Percentiles rank a stretch among this genome's conserved stretches.
phyloP scores from a whole-genome alignment of 2,797 vertebrate species.

The Poeciliopsis gracilis region DNA sequence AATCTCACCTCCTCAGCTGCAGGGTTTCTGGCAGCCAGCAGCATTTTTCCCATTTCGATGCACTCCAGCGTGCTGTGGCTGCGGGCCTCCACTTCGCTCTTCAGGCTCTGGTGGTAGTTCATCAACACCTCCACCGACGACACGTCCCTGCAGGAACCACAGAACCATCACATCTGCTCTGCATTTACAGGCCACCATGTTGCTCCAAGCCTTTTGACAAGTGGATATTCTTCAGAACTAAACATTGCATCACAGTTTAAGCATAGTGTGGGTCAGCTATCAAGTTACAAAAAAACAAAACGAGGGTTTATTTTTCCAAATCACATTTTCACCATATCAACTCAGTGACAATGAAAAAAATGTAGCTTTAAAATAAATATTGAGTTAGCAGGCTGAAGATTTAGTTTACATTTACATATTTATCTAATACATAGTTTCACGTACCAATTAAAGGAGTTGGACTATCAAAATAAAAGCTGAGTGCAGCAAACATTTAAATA shows the following conservation, averaged over 20 bases:
- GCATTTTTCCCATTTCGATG: constrained; percentile 90
- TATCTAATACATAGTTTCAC: too few species aligned
- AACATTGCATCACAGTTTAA: background rate
- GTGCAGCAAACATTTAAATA: too few species aligned
- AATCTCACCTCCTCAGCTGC: constrained; percentile 87
- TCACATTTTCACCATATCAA: too few species aligned
- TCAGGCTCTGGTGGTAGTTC: constrained; percentile 94
- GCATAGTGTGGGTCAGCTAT: too few species aligned
- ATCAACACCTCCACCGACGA: constrained; percentile 95
- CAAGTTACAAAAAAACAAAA: too few species aligned
- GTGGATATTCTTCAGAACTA: background rate
- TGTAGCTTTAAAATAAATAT: too few species aligned
- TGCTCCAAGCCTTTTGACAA: background rate
- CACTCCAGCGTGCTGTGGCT: constrained; percentile 84
- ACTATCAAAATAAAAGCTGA: too few species aligned
- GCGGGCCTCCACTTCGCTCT: constrained; percentile 90
- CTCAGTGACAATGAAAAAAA: too few species aligned
- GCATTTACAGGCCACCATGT: constrained; percentile 1
- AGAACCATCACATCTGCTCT: background rate
- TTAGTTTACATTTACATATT: too few species aligned
- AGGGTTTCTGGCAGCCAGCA: constrained; percentile 88
- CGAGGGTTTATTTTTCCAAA: too few species aligned
- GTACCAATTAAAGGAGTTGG: too few species aligned
- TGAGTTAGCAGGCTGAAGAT: too few species aligned
- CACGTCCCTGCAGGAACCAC: constrained; percentile 84